Evolutionary conservation across 2,888 invertebrate species (phyloP), one percentile per base, ranked within the genome.

Genomic region (Hipparchia semele): DNA sequence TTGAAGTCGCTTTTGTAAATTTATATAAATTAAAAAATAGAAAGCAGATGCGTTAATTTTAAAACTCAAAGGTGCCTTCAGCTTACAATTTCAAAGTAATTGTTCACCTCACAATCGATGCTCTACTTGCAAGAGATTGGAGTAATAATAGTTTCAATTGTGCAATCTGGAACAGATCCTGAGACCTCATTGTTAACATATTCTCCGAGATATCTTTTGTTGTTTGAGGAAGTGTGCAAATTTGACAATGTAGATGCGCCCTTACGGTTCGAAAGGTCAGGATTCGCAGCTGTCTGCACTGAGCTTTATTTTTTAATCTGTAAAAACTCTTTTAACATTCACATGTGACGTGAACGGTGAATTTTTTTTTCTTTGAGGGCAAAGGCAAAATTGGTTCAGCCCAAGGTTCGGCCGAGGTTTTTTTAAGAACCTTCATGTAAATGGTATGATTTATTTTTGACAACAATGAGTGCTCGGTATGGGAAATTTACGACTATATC

Each of bases 401-500:
- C 89, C 88, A 90, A 84, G 39, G 90, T 92, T 89, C n/a, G 53
- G 7, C 13, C 23, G 58, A 2, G 13, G 33, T 87, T 86, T 86
- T 87, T 81, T 79, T 82, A 81, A 73, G 54, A 59, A 68, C 70
- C 72, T 81, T 82, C 82, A 87, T 88, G 87, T 87, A 87, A 86
- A 87, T 87, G 86, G 80, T 82, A 83, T 93, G 91, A 92, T 92
- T 92, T 92, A 93, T 92, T 91, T 88, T 86, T 86, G 89, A 91
- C 91, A 91, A 90, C 90, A 90, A 90, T 90, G 83, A 85, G 81
- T 83, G 80, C 78, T 82, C 80, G 82, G 87, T 91, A 90, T 92
- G 93, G 91, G 92, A 93, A 91, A 91, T 93, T 92, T 92, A 92
- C 89, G 92, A 90, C 79, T 80, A 83, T 86, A 82, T 81, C 81